These are phyloP conservation scores for Gasterosteus nipponicus DNA, from an alignment of 2,113 vertebrate genomes.

Conservation along the genomic window DNA sequence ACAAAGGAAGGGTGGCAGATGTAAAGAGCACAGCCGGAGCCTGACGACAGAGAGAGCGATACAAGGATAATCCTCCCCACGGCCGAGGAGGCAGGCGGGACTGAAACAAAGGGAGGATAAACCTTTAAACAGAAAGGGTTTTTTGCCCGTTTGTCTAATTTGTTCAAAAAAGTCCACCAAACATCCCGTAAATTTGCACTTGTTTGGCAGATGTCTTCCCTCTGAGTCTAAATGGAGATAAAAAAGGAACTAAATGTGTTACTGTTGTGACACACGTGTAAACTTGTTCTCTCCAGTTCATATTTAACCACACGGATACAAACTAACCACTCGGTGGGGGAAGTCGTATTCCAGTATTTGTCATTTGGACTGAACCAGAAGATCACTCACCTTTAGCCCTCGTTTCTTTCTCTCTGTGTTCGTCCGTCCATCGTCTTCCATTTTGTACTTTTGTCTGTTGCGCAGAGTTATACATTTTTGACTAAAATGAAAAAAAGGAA, in stretches of 20 bases:
- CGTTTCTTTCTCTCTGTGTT: neutral
- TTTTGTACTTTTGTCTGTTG: neutral
- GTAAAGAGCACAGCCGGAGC: slow-evolving; percentile 47
- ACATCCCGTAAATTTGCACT: slow-evolving; percentile 7
- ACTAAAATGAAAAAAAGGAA: neutral
- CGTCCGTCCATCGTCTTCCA: neutral
- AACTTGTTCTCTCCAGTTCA: slow-evolving; percentile 21
- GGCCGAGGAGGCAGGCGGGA: slow-evolving; percentile 35
- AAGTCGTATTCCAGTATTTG: too few species aligned
- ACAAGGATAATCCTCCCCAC: slow-evolving; percentile 34
- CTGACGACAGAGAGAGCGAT: slow-evolving; percentile 34
- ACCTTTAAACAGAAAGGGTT: slow-evolving; percentile 25
- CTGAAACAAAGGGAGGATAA: slow-evolving; percentile 44
- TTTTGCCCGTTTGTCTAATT: slow-evolving; percentile 23
- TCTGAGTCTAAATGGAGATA: slow-evolving; percentile 19
- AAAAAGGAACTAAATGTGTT: slow-evolving; percentile 10
- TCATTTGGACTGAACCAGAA: slow-evolving; percentile 25
- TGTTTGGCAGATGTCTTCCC: slow-evolving; percentile 33
- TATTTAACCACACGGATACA: slow-evolving; percentile 31
- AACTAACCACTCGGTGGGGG: too few species aligned
- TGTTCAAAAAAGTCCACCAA: slow-evolving; percentile 38
- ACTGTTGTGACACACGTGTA: slow-evolving; percentile 4
- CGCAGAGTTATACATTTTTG: neutral
- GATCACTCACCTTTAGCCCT: slow-evolving; percentile 9
- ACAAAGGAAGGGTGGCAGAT: slow-evolving; percentile 57